A percentile compares a stretch with the other conserved stretches of the same genome.
Conservation (phyloP, 2,888 invertebrate genomes). For the Cheilosia vernalis region DNA sequence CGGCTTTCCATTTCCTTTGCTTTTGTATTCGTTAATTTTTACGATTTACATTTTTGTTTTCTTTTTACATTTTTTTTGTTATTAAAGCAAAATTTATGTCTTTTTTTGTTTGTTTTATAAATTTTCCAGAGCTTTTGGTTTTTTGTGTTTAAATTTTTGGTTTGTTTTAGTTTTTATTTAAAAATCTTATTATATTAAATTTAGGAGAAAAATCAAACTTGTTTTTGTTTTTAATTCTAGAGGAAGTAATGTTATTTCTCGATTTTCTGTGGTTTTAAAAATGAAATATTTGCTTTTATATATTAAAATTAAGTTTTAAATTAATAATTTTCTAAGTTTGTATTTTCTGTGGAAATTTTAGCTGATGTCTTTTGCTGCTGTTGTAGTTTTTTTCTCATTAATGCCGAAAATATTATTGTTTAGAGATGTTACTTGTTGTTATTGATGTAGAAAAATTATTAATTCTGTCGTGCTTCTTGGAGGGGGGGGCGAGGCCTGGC, state of each 20-base stretch:
- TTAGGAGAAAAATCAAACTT: conserved; percentile 42
- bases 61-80: conserved; percentile 23
- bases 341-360: conserved; percentile 53
- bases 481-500: conserved; percentile 90
- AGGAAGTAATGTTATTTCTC: conserved; percentile 28
- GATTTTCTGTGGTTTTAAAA: conserved; percentile 38
- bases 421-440: conserved; percentile 77
- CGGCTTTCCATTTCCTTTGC: conserved; percentile 77
- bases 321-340: conserved; percentile 70
- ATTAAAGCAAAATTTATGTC: conserved; percentile 54
- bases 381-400: conserved; percentile 66
- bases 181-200: conserved; percentile 56
- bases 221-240: conserved; percentile 24
- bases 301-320: conserved; percentile 70
- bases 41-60: conserved; percentile 53
- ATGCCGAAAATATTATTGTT: conserved; percentile 66
- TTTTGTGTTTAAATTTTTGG: background rate
- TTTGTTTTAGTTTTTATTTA: conserved; percentile 10
- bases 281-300: conserved; percentile 75
- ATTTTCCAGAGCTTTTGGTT: conserved; percentile 71
- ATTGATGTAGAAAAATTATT: conserved; percentile 77
- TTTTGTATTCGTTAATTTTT: conserved; percentile 56
- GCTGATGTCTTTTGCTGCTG: conserved; percentile 68
- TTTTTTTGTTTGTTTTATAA: conserved; percentile 53
- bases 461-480: conserved; percentile 84